Conservation (phyloP, 2,888 invertebrate genomes). For the Sisyra nigra region DNA sequence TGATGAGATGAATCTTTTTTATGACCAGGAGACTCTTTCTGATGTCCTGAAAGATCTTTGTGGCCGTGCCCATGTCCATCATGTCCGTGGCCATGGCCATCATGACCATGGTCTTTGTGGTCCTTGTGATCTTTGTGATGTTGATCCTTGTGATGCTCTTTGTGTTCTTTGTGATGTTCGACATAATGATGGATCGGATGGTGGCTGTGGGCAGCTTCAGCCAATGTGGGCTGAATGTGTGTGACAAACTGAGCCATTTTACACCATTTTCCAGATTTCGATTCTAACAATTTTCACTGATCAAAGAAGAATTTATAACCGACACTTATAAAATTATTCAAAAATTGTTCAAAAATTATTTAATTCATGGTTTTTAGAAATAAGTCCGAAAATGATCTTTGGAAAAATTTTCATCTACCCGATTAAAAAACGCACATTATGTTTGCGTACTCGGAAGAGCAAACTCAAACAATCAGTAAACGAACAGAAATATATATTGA, state of each 20-base stretch:
- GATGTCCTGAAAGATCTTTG: constrained; percentile 17
- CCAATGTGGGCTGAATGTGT: constrained; percentile 38
- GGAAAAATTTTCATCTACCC: neutral
- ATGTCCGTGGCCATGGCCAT: constrained; percentile 15
- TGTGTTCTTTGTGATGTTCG: constrained; percentile 21
- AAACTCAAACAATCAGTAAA: too few species aligned
- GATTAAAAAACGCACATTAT: too few species aligned
- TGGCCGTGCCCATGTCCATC: constrained; percentile 17
- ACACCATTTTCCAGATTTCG: neutral
- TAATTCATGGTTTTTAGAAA: neutral
- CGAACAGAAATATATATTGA: too few species aligned
- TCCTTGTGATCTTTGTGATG: constrained; percentile 8
- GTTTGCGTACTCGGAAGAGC: too few species aligned
- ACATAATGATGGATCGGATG: constrained; percentile 33
- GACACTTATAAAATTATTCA: neutral
- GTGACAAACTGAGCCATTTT: constrained; percentile 41
- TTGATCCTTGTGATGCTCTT: constrained; percentile 17
- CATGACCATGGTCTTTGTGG: constrained; percentile 14
- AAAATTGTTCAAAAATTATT: too few species aligned
- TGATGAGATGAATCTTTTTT: constrained; percentile 11
- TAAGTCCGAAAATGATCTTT: constrained; percentile 1
- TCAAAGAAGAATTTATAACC: neutral
- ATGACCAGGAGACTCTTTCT: constrained; percentile 5
- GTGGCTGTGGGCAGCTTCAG: constrained; percentile 38
- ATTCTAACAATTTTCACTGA: neutral